A percentile compares a stretch with the other conserved stretches of the same genome.
phyloP scores from a whole-genome alignment of 2,888 invertebrate species.

The Cantharis lateralis region DNA sequence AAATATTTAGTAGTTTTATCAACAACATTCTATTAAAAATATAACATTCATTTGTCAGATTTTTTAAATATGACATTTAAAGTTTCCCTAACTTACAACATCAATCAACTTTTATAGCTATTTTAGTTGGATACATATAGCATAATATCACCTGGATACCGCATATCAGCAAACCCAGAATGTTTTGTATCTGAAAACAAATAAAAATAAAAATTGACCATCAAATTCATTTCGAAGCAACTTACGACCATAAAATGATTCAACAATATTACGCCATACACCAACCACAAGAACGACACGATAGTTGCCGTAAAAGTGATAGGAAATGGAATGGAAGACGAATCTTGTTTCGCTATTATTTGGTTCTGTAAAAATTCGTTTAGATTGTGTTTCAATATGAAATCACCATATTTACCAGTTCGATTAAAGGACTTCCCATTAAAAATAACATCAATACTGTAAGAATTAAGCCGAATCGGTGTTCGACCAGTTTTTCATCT shows the following conservation, averaged over 20 bases:
- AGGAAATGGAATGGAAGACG: constrained; percentile 86
- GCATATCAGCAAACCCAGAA: constrained; percentile 66
- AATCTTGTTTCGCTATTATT: constrained; percentile 80
- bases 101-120: constrained; percentile 1
- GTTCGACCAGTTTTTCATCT: constrained; percentile 66
- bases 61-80: neutral
- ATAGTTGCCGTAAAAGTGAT: constrained; percentile 81
- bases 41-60: neutral
- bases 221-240: constrained; percentile 36
- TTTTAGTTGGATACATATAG: constrained; percentile 64
- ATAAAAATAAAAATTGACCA: neutral
- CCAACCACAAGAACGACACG: constrained; percentile 77
- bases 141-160: constrained; percentile 69
- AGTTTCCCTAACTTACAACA: neutral
- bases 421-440: constrained; percentile 72
- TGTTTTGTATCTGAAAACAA: constrained; percentile 68
- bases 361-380: constrained; percentile 63
- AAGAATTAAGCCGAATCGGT: constrained; percentile 71
- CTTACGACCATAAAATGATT: constrained; percentile 79
- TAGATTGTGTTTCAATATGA: neutral
- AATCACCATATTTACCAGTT: constrained; percentile 59
- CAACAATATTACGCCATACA: constrained; percentile 78
- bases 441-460: constrained; percentile 69
- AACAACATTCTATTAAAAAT: neutral
- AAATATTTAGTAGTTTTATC: neutral